These are phyloP conservation scores for Hyphantria cunea DNA, from an alignment of 1,140 invertebrate species.

Conservation along the genomic window DNA sequence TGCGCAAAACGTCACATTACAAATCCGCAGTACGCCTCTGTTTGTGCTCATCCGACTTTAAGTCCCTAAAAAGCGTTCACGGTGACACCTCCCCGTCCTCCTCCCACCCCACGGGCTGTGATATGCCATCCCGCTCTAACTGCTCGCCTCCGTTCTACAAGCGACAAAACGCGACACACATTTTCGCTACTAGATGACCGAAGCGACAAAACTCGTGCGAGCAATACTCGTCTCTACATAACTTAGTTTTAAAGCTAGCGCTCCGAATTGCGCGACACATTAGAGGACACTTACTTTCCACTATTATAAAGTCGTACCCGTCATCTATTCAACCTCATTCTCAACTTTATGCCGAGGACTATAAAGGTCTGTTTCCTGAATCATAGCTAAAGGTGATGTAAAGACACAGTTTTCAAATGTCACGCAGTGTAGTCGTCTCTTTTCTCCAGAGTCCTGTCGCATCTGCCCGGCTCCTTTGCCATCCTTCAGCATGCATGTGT, in stretches of 20 bases:
- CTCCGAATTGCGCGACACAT: conserved; percentile 74
- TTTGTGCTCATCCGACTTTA: conserved; percentile 56
- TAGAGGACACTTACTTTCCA: conserved; percentile 69
- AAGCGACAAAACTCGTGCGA: conserved; percentile 48
- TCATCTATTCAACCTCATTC: conserved; percentile 1
- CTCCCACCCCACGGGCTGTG: conserved; percentile 41
- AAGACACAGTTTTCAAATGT: conserved; percentile 81
- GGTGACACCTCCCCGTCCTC: conserved; percentile 72
- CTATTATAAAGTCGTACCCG: conserved; percentile 43
- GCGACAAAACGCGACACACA: conserved; percentile 72
- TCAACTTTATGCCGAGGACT: conserved; percentile 31
- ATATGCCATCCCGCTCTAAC: conserved; percentile 61
- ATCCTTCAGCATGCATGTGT: conserved; percentile 74
- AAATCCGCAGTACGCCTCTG: conserved; percentile 51
- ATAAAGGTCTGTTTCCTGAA: conserved; percentile 32
- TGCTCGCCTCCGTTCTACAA: conserved; percentile 47
- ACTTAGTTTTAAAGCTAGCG: conserved; percentile 52
- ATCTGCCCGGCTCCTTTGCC: conserved; percentile 76
- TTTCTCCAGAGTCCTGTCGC: conserved; percentile 79
- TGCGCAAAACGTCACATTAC: conserved; percentile 46
- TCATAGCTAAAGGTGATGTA: conserved; percentile 48
- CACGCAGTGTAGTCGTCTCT: conserved; percentile 80
- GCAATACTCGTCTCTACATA: conserved; percentile 55
- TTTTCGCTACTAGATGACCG: conserved; percentile 42
- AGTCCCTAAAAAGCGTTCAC: conserved; percentile 66